phyloP scores from a whole-genome alignment of 2,888 invertebrate genomes.

The Phytoseiulus persimilis region DNA sequence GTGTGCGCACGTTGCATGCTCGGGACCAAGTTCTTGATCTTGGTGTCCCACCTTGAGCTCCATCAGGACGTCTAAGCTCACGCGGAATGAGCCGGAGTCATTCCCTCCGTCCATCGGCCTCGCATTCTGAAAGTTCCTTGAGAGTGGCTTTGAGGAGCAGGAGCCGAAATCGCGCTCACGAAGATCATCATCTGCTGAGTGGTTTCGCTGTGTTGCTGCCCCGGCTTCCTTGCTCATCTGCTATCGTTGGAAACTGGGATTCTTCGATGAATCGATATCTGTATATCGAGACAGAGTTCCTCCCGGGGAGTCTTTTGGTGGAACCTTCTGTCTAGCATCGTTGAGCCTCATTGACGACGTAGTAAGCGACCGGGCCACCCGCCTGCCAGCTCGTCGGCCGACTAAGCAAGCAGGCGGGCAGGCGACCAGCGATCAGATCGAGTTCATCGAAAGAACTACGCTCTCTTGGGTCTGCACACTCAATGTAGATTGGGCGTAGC shows the following conservation, averaged over 20 bases:
- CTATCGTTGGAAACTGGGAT: background rate
- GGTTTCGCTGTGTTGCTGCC: background rate
- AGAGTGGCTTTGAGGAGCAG: too few species aligned
- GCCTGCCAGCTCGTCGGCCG: background rate
- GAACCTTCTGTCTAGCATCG: background rate
- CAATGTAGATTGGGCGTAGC: conserved; percentile 5
- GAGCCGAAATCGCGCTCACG: too few species aligned
- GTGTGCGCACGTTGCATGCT: too few species aligned
- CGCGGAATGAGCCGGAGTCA: too few species aligned
- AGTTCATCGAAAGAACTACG: background rate
- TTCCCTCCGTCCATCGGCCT: too few species aligned
- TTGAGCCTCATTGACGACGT: background rate
- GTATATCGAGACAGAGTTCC: background rate
- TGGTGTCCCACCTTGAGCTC: too few species aligned
- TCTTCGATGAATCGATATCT: background rate
- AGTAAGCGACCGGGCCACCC: background rate
- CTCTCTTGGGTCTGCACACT: background rate
- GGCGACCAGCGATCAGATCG: background rate
- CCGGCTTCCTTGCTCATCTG: background rate
- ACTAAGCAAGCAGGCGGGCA: background rate
- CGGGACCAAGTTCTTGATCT: too few species aligned
- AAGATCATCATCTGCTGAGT: background rate
- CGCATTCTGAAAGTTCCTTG: too few species aligned
- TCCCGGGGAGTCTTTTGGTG: background rate
- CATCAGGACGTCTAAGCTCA: too few species aligned